Base-by-base conservation (phyloP, 2,797 vertebrate genomes). In the Macropus fuliginosus region DNA sequence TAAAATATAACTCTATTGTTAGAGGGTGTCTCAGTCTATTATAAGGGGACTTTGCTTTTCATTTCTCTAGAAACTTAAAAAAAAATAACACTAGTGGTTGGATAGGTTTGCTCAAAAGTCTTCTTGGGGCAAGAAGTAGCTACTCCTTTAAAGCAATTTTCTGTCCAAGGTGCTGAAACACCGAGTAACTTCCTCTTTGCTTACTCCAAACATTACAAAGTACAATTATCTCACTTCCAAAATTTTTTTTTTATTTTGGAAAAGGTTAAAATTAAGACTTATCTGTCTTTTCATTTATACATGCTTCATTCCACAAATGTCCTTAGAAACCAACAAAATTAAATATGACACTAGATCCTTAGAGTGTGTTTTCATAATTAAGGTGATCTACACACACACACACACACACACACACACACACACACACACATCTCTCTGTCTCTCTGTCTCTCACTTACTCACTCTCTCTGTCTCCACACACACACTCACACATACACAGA, bases 271-370 rank as follows among this genome's bases (percentile, higher is more conserved):
- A 92, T 31, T 5, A 6, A 46, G 6, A 40, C 6, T 40, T 81
- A 46, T n/a, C n/a, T 40, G 62, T 74, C 5, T 81, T 16, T 46
- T 81, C 18, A 40, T 24, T 81, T 81, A 40, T 21, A 81, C n/a
- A n/a, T 81, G 1, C 59, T 40, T 74, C 18, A 74, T 74, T 74
- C n/a, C 66, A 40, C 40, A 81, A 40, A 81, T 94, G 5, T 55
- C 91, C 95, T 91, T 91, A 74, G 34, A 94, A 95, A 92, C 27
- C 56, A 92, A 55, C 0, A 66, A 94, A 93, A 93, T 34, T n/a
- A 90, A 13, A 5, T 52, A 18, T 16, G 14, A 93, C 52, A 87
- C 59, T 6, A 89, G 31, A 94, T 92, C 91, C 94, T 31, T 1
- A 40, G 62, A 55, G 55, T 91, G 3, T 56, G 8, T 56, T 91